phyloP scores from a whole-genome alignment of 2,797 vertebrate species.

The Acanthurus tractus region DNA sequence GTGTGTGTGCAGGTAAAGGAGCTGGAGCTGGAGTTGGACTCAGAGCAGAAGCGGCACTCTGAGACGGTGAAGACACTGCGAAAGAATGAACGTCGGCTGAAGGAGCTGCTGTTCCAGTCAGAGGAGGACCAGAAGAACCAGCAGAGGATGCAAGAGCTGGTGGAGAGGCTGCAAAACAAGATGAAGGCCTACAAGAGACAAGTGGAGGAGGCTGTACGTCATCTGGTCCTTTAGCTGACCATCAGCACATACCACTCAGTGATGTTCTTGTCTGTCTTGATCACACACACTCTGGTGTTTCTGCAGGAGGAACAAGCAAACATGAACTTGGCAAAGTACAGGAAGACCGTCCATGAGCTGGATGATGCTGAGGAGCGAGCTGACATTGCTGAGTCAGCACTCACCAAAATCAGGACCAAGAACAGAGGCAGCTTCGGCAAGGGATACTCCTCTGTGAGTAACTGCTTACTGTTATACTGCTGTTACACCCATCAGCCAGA shows the following conservation, averaged over 20 bases:
- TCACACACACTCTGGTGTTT: neutral
- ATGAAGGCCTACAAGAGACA: conserved; percentile 91
- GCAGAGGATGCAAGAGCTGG: conserved; percentile 88
- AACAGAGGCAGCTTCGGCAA: conserved; percentile 88
- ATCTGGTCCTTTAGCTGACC: too few relatives aligned
- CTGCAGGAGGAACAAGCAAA: conserved; percentile 88
- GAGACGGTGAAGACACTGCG: conserved; percentile 88
- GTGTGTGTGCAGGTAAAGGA: conserved; percentile 84
- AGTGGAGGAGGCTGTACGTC: conserved; percentile 87
- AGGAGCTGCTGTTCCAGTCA: conserved; percentile 89
- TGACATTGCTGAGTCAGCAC: conserved; percentile 86
- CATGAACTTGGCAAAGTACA: conserved; percentile 88
- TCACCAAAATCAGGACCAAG: conserved; percentile 88
- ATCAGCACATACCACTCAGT: accelerated
- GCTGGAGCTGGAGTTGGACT: conserved; percentile 86
- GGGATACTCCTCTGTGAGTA: conserved; percentile 87
- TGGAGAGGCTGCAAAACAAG: conserved; percentile 89
- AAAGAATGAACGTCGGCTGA: conserved; percentile 89
- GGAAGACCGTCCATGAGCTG: conserved; percentile 88
- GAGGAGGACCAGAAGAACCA: conserved; percentile 91
- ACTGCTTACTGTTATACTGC: neutral
- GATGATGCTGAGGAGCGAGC: conserved; percentile 89
- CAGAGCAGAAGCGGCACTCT: conserved; percentile 85
- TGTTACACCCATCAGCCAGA: neutral
- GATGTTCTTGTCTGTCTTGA: too few relatives aligned